Conservation (phyloP, 2,113 vertebrate genomes). For the Rattus norvegicus region GRCr8 NC_086027.1:112509501-112510000, state of each 20-base stretch:
- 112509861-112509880: not conserved
- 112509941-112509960: not conserved
- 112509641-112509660: not conserved
- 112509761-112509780: not conserved
- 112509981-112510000: not conserved
- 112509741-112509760: not conserved
- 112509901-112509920: constrained; percentile 34
- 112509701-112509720: not conserved
- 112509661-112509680: not conserved
- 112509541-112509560: constrained; percentile 24
- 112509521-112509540: not conserved
- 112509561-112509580: constrained; percentile 39
- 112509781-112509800: not conserved
- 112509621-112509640: constrained; percentile 37
- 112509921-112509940: constrained; percentile 12
- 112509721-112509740: not conserved
- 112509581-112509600: constrained; percentile 38
- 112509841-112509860: not conserved
- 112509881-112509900: not conserved
- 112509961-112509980: not conserved
- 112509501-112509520: constrained; percentile 43
- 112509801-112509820: constrained; percentile 26
- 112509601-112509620: not conserved
- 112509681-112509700: not conserved
- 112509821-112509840: constrained; percentile 15